Percentiles rank a stretch among this genome's conserved stretches.
Conservation (phyloP, 2,888 invertebrate genomes). For the Oscheius sp. region DNA sequence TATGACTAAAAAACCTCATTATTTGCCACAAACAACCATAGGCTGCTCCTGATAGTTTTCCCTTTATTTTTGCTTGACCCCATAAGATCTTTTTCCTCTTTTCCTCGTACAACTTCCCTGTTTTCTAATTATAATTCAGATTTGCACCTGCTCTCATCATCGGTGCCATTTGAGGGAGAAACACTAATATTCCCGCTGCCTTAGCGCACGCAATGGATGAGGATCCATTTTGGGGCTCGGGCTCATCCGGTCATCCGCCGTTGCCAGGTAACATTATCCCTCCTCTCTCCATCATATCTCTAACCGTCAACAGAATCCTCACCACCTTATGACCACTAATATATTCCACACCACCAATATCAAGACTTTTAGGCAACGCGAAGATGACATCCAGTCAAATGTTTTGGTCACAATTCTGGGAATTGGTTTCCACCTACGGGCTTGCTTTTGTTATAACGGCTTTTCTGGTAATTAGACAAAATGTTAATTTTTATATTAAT, state of each 20-base stretch:
- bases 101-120: too few species aligned
- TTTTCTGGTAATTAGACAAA: not conserved
- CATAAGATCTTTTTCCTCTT: too few species aligned
- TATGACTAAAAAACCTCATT: too few species aligned
- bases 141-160: too few species aligned
- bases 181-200: too few species aligned
- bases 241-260: conserved; percentile 35
- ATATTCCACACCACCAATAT: conserved; percentile 5
- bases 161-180: too few species aligned
- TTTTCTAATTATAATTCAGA: too few species aligned
- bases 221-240: conserved; percentile 30
- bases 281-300: not conserved
- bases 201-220: not conserved
- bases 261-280: conserved; percentile 35
- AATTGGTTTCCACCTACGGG: conserved; percentile 12
- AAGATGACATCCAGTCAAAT: conserved; percentile 15
- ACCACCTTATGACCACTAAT: not conserved
- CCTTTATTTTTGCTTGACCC: too few species aligned
- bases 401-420: conserved; percentile 29
- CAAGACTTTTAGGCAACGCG: not conserved
- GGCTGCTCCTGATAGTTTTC: too few species aligned
- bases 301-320: not conserved
- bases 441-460: conserved; percentile 12
- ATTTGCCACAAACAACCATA: too few species aligned
- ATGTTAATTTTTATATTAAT: not conserved